Base-by-base conservation (phyloP, 2,888 invertebrate species). In the Tetanocera ferruginea region DNA sequence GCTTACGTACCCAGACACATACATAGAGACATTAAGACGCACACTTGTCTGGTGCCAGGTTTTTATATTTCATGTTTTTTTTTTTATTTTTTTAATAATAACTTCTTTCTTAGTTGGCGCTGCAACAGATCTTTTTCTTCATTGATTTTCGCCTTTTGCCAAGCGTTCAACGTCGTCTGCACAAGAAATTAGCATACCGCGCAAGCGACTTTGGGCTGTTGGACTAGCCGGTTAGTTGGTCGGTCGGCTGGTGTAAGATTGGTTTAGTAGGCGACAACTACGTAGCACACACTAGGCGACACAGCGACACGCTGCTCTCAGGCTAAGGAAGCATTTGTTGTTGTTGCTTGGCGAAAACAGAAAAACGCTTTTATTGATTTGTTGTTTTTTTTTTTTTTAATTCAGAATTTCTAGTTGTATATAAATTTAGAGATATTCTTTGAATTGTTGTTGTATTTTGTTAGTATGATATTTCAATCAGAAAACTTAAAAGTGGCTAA, bases 51-150 rank as follows among this genome's bases (percentile, higher is more conserved):
- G 37, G 28, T 57, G 60, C 43, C 60, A 43, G 55, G 72, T 72
- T 72, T 72, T 51, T 70, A 17, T 25, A 25, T 67, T 37, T n/a
- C 28, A 6, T 9, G n/a, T 23, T 19, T 19, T 57, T 5, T 71
- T n/a, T 71, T 37, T 6, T 23, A 19, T 57, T 51, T 25, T 62
- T 28, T 23, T 51, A 2, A 49, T 51, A 11, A 52, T 28, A 43
- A 60, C 67, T 74, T 64, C 66, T 74, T 64, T 62, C 74, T 74
- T 37, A 43, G 67, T 55, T 52, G 51, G 31, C 66, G 64, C 52
- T 52, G 49, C 37, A 52, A 52, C 17, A 52, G 66, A 19, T 34
- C 4, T 52, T 14, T 37, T 9, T 8, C 72, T 57, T 23, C 37
- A 19, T 23, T 49, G 19, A 23, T 67, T 43, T 67, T 37, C 5